phyloP scores from a whole-genome alignment of 2,797 vertebrate species.

The Semotilus atromaculatus region DNA sequence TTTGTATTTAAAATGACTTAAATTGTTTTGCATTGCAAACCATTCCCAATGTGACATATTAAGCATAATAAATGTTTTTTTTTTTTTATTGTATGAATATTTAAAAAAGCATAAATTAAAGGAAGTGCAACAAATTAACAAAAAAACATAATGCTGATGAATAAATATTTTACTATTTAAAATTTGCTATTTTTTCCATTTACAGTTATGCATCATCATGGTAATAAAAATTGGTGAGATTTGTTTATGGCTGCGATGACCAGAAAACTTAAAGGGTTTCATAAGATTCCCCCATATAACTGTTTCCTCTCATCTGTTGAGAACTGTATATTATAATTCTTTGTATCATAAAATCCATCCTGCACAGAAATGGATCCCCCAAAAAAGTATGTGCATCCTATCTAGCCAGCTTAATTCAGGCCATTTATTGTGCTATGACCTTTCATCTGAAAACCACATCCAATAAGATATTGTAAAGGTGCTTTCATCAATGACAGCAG shows the following conservation, averaged over 20 bases:
- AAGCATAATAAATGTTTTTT: neutral
- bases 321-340: neutral
- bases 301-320: neutral
- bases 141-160: neutral
- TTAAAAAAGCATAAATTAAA: neutral
- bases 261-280: neutral
- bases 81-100: neutral
- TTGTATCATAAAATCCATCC: slow-evolving; percentile 11
- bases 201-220: neutral
- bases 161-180: neutral
- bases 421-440: slow-evolving; percentile 18
- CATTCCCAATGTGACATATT: neutral
- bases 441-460: slow-evolving; percentile 3
- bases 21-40: too few species aligned
- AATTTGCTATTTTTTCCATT: neutral
- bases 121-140: neutral
- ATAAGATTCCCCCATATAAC: neutral
- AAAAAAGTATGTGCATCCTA: neutral
- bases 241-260: neutral
- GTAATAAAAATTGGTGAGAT: neutral
- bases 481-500: neutral
- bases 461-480: slow-evolving; percentile 13
- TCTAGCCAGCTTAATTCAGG: neutral
- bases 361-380: neutral
- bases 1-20: neutral